phyloP scores from a whole-genome alignment of 1,140 invertebrate species.

The Zaprionus ornatus region DNA sequence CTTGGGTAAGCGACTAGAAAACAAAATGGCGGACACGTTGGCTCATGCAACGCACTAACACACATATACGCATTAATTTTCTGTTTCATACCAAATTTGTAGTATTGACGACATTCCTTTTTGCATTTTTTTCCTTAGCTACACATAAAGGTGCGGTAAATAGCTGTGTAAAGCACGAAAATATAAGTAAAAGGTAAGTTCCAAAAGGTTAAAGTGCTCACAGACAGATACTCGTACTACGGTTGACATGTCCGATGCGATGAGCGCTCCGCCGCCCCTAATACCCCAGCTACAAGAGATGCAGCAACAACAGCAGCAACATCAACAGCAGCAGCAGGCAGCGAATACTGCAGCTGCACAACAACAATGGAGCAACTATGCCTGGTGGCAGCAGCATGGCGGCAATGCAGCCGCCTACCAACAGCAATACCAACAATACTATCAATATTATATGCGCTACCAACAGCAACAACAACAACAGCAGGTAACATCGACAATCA shows the following conservation, averaged over 20 bases:
- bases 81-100: constrained; percentile 9
- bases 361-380: constrained; percentile 70
- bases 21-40: constrained; percentile 63
- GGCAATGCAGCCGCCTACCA: constrained; percentile 66
- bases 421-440: constrained; percentile 78
- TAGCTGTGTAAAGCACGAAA: constrained; percentile 9
- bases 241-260: constrained; percentile 71
- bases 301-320: constrained; percentile 69
- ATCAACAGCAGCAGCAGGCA: constrained; percentile 62
- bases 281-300: constrained; percentile 81
- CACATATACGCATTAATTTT: constrained; percentile 7
- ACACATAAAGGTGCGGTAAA: constrained; percentile 5
- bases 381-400: constrained; percentile 68
- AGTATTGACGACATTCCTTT: constrained; percentile 9
- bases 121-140: constrained; percentile 5
- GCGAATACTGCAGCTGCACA: constrained; percentile 47
- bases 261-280: constrained; percentile 72
- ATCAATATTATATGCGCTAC: constrained; percentile 79
- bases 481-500: constrained; percentile 72
- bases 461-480: constrained; percentile 72
- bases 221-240: constrained; percentile 22
- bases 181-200: constrained; percentile 67
- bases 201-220: constrained; percentile 40
- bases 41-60: constrained; percentile 26
- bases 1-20: constrained; percentile 59